phyloP scores from a whole-genome alignment of 2,797 vertebrate genomes.

The Calcarius lapponicus region DNA sequence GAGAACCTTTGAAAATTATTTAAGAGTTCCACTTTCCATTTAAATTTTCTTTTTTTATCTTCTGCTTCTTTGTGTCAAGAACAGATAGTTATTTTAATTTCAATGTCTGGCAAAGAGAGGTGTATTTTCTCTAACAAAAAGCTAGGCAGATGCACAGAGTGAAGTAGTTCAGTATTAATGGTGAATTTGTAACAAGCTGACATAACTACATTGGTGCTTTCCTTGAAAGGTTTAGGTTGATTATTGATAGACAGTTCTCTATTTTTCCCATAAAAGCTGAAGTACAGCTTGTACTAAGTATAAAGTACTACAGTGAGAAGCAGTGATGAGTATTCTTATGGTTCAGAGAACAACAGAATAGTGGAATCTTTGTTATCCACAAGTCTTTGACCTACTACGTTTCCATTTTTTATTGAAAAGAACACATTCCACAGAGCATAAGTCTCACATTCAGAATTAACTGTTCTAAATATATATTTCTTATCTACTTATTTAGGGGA shows the following conservation, averaged over 20 bases:
- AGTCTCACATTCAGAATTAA: not conserved
- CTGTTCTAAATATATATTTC: not conserved
- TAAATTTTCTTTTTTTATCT: constrained; percentile 2
- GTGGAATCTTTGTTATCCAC: not conserved
- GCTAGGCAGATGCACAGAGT: not conserved
- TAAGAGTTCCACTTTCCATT: constrained; percentile 5
- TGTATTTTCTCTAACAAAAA: not conserved
- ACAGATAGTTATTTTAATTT: constrained; percentile 33
- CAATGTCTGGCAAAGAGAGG: not conserved
- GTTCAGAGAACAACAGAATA: not conserved
- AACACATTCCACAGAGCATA: not conserved
- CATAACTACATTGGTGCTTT: not conserved
- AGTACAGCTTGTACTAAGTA: not conserved
- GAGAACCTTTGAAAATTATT: not conserved
- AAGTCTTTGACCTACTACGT: not conserved
- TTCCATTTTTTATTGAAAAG: not conserved
- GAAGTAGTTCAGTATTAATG: not conserved
- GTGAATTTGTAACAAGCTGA: not conserved
- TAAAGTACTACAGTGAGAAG: not conserved
- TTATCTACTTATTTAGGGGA: not conserved
- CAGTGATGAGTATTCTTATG: not conserved
- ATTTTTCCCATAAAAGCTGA: not conserved
- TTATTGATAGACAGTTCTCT: not conserved
- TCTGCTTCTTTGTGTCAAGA: not conserved
- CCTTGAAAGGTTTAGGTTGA: not conserved